phyloP scores from a whole-genome alignment of 2,113 vertebrate species.

The Prionailurus viverrinus region DNA sequence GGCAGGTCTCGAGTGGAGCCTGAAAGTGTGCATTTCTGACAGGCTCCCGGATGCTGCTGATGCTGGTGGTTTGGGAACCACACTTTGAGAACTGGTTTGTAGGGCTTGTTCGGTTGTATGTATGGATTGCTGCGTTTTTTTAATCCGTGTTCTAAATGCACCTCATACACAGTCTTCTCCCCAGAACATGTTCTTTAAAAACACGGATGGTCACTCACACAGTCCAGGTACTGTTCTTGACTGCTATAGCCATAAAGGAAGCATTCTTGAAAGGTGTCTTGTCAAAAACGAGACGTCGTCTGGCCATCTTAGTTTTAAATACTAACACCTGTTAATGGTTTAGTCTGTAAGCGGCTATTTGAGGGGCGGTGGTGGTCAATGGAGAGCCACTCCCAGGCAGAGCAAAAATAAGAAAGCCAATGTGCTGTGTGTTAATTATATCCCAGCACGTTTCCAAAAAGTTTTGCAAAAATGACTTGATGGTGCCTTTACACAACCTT shows the following conservation, averaged over 20 bases:
- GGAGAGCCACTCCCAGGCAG: conserved; percentile 58
- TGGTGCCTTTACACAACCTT: neutral
- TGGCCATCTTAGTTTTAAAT: conserved; percentile 40
- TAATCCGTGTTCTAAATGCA: conserved; percentile 70
- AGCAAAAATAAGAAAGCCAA: conserved; percentile 43
- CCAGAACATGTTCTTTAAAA: conserved; percentile 69
- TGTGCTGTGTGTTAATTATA: conserved; percentile 69
- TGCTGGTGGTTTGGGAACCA: neutral
- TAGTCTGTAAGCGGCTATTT: conserved; percentile 65
- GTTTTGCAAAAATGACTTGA: neutral
- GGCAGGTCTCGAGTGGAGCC: too few relatives aligned
- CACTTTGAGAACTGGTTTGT: neutral
- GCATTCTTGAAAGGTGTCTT: conserved; percentile 40
- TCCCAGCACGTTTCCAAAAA: neutral
- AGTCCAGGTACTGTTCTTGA: conserved; percentile 64
- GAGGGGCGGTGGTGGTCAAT: neutral
- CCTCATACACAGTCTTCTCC: conserved; percentile 51
- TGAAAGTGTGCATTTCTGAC: neutral
- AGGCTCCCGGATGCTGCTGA: neutral
- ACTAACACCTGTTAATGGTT: conserved; percentile 77
- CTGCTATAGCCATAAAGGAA: conserved; percentile 71
- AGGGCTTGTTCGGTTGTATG: neutral
- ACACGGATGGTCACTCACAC: conserved; percentile 76
- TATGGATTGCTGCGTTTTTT: neutral
- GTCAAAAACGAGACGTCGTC: conserved; percentile 65